A percentile compares a stretch with the other conserved stretches of the same genome.
phyloP scores from a whole-genome alignment of 2,113 vertebrate genomes.

The Dicerorhinus sumatrensis region DNA sequence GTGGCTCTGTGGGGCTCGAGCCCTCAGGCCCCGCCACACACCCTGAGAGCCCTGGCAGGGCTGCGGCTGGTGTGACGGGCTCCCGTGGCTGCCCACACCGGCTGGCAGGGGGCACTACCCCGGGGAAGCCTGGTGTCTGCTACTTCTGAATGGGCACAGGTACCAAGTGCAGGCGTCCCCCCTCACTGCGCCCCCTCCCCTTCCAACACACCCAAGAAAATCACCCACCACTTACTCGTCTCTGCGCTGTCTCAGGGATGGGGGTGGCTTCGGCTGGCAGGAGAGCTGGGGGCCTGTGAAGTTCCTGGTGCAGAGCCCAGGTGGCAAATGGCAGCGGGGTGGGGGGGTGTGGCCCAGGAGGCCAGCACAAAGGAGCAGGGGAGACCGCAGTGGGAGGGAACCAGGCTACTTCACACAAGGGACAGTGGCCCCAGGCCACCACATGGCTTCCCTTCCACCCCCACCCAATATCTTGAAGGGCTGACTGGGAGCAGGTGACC shows the following conservation, averaged over 20 bases:
- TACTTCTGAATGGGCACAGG: accelerated
- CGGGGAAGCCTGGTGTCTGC: background rate
- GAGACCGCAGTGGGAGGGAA: background rate
- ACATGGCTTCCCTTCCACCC: background rate
- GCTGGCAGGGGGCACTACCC: background rate
- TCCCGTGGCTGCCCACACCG: accelerated
- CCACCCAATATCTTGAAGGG: background rate
- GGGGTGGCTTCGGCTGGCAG: background rate
- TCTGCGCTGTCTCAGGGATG: background rate
- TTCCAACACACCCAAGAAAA: too few species aligned
- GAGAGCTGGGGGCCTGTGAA: background rate
- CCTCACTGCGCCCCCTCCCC: background rate
- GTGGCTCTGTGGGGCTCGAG: accelerated
- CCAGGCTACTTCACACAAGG: background rate
- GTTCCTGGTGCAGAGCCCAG: background rate
- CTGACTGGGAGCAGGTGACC: background rate
- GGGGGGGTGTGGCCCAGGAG: accelerated
- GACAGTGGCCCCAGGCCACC: background rate
- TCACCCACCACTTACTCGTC: accelerated
- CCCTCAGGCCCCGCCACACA: accelerated
- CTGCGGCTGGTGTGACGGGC: accelerated
- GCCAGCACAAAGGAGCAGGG: too few species aligned
- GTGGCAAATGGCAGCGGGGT: accelerated
- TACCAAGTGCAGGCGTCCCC: background rate
- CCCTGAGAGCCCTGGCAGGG: background rate